A percentile compares a stretch with the other conserved stretches of the same genome.
Evolutionary conservation across 2,113 vertebrate genomes (phyloP).

Genomic region (Phylloscopus trochiloides): DNA sequence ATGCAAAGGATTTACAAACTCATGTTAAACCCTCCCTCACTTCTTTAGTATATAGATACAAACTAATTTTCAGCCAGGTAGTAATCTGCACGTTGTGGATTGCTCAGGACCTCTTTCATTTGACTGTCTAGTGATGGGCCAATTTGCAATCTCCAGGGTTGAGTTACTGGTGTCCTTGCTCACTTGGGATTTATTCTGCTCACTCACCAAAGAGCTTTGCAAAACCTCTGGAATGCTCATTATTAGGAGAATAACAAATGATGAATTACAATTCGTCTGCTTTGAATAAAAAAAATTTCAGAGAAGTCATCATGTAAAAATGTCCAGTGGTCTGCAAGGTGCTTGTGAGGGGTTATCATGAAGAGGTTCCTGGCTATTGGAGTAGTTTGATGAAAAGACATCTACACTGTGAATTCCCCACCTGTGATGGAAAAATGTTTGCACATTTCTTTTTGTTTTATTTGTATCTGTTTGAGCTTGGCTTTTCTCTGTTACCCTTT

Average conservation of each 20-base stretch:
- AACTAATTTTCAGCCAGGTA: not conserved
- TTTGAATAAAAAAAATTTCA: not conserved
- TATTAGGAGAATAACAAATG: not conserved
- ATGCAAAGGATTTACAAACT: not conserved
- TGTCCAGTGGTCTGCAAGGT: not conserved
- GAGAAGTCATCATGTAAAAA: not conserved
- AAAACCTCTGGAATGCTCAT: not conserved
- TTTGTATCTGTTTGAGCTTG: conserved; percentile 2
- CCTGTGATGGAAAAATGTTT: not conserved
- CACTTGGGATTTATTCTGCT: not conserved
- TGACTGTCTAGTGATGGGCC: not conserved
- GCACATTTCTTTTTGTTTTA: conserved; percentile 6
- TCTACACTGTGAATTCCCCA: not conserved
- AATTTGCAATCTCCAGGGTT: not conserved
- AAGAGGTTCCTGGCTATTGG: not conserved
- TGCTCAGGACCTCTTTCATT: not conserved
- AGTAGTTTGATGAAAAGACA: not conserved
- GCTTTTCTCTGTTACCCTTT: not conserved
- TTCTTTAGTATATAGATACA: not conserved
- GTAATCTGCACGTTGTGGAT: not conserved
- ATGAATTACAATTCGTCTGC: not conserved
- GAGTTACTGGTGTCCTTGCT: not conserved
- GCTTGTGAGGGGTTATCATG: not conserved
- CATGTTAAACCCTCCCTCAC: not conserved
- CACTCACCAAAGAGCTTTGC: not conserved